Conservation (phyloP, 1,140 invertebrate species). For the Drosophila tani region DNA sequence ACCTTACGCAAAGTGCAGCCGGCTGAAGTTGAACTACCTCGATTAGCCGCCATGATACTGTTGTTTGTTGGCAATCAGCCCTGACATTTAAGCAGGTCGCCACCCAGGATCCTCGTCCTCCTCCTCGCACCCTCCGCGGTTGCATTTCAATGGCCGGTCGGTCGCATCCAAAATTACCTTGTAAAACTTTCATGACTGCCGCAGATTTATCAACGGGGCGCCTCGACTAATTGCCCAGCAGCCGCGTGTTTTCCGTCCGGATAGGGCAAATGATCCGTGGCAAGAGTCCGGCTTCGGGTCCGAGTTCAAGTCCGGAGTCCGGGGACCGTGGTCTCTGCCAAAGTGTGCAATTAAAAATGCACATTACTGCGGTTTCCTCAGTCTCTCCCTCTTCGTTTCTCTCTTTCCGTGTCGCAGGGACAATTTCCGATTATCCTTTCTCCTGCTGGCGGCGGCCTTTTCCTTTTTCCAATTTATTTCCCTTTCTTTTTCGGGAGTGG, state of each 20-base stretch:
- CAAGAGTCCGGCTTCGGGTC: conserved; percentile 2
- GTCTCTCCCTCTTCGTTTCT: background rate
- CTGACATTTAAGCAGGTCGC: conserved; percentile 54
- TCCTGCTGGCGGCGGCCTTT: conserved; percentile 2
- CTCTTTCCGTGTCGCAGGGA: background rate
- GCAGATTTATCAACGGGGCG: conserved; percentile 67
- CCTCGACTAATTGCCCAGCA: conserved; percentile 61
- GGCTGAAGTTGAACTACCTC: conserved; percentile 59
- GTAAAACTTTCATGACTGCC: conserved; percentile 71
- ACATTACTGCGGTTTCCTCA: conserved; percentile 45
- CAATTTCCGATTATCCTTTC: conserved; percentile 36
- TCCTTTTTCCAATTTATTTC: conserved; percentile 28
- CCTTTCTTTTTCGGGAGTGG: conserved; percentile 9
- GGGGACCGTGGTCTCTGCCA: conserved; percentile 29
- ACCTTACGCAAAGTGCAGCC: conserved; percentile 6
- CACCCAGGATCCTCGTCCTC: background rate
- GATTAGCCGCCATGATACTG: conserved; percentile 33
- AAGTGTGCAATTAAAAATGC: conserved; percentile 62
- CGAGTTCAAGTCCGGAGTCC: background rate
- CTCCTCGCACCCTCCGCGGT: background rate
- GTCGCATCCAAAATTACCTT: conserved; percentile 59
- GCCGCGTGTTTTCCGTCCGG: conserved; percentile 22
- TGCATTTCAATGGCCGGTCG: conserved; percentile 19
- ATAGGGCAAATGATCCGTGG: conserved; percentile 58
- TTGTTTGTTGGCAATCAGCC: conserved; percentile 62